phyloP scores from a whole-genome alignment of 2,888 invertebrate genomes.

The Drosophila paramelanica region DNA sequence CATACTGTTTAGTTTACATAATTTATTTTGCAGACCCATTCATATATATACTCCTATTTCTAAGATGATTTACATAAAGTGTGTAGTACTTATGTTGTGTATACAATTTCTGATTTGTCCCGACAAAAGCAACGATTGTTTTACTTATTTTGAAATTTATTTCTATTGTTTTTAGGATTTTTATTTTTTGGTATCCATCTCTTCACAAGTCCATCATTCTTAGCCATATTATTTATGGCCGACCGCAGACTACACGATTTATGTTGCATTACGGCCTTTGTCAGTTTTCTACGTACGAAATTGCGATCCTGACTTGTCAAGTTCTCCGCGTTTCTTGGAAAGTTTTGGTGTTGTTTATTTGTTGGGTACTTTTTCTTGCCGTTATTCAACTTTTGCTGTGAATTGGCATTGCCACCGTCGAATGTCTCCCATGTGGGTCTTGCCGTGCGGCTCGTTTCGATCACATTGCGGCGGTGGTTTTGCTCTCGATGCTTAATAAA shows the following conservation, averaged over 20 bases:
- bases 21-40: slow-evolving; percentile 71
- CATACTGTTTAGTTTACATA: slow-evolving; percentile 73
- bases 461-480: slow-evolving; percentile 72
- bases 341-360: not conserved
- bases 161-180: not conserved
- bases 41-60: slow-evolving; percentile 67
- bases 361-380: no score
- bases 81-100: slow-evolving; percentile 80
- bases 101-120: slow-evolving; percentile 71
- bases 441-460: slow-evolving; percentile 69
- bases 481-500: slow-evolving; percentile 69
- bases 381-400: not conserved
- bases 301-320: slow-evolving; percentile 67
- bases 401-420: slow-evolving; percentile 42
- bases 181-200: not conserved
- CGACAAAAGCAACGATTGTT: slow-evolving; percentile 3
- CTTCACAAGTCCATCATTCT: not conserved
- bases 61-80: slow-evolving; percentile 76
- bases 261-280: not conserved
- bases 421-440: slow-evolving; percentile 79
- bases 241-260: accelerated
- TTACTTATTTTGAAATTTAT: slow-evolving; percentile 13
- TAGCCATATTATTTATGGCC: slow-evolving; percentile 30
- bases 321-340: slow-evolving; percentile 6
- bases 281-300: slow-evolving; percentile 42